Base-by-base conservation (phyloP, 2,888 invertebrate species). In the Nowickia ferox region DNA sequence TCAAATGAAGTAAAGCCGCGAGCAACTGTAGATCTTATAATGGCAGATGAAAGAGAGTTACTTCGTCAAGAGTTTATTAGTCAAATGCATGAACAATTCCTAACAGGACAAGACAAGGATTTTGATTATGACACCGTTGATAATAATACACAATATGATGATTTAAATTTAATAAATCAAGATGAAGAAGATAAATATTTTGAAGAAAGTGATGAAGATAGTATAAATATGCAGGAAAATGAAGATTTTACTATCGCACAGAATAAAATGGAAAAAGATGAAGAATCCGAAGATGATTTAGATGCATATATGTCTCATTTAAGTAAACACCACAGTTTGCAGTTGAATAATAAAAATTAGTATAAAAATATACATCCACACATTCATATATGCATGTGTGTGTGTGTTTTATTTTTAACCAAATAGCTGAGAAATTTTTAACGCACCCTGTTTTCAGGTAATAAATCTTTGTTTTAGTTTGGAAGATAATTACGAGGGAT, bases 151-250 rank as follows among this genome's bases (percentile, higher is more conserved):
- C 95, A 95, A 74, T 96, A 96, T 92, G 98, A 98, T 92, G 94
- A 95, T 89, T 91, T 96, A 86, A 95, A 96, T 82, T 94, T 96
- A 74, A 92, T 95, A 83, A 95, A 95, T 57, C 95, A 95, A 89
- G 98, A 98, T 93, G 96, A 96, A 88, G 97, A 98, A 92, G 98
- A 98, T 89, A 96, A 95, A 90, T 98, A 98, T 92, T 98, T 98
- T 93, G 97, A 97, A 92, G 95, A 96, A 5, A 97, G 97, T 91
- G 94, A 95, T 40, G 95, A 96, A 87, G 93, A 93, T 57, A 1
- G 48, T 38, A 4, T 19, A 40, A 13, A 19, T 13, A 15, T 88
- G 90, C 51, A 51, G 9, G 63, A 93, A 91, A 74, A 89, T 91
- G 53, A 93, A 75, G 61, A 40, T 8, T 9, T 9, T 1, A 4